Evolutionary conservation across 2,797 vertebrate genomes (phyloP).

Genomic region (Cichlasoma orientale): DNA sequence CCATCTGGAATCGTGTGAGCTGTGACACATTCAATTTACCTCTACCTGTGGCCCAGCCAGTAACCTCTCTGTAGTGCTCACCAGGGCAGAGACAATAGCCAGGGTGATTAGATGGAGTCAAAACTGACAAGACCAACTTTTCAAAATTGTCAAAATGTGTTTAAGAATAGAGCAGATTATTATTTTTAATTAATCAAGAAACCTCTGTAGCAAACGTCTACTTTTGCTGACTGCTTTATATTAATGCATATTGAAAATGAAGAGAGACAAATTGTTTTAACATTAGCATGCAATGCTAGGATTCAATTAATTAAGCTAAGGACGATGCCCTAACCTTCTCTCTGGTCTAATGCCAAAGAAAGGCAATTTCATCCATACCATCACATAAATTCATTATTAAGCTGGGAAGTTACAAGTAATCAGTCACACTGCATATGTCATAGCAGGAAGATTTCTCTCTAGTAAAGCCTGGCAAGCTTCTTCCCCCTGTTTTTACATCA

Average conservation of each 20-base stretch:
- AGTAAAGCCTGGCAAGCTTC: not conserved
- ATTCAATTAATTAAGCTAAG: constrained; percentile 41
- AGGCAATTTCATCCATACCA: constrained; percentile 22
- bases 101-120: constrained; percentile 32
- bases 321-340: constrained; percentile 2
- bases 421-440: constrained; percentile 25
- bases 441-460: constrained; percentile 1
- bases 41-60: constrained; percentile 66
- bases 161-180: not conserved
- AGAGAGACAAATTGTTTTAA: constrained; percentile 23
- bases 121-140: constrained; percentile 37
- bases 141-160: constrained; percentile 2
- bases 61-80: constrained; percentile 39
- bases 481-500: too few relatives aligned
- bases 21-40: constrained; percentile 78
- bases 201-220: not conserved
- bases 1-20: constrained; percentile 73
- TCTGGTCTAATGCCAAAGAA: constrained; percentile 28
- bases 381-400: constrained; percentile 32
- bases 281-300: not conserved
- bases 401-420: constrained; percentile 20
- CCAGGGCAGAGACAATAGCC: constrained; percentile 23
- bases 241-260: constrained; percentile 1
- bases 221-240: not conserved
- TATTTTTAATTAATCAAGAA: not conserved